phyloP scores from a whole-genome alignment of 2,113 vertebrate species.

The Mormyrus lacerda region DNA sequence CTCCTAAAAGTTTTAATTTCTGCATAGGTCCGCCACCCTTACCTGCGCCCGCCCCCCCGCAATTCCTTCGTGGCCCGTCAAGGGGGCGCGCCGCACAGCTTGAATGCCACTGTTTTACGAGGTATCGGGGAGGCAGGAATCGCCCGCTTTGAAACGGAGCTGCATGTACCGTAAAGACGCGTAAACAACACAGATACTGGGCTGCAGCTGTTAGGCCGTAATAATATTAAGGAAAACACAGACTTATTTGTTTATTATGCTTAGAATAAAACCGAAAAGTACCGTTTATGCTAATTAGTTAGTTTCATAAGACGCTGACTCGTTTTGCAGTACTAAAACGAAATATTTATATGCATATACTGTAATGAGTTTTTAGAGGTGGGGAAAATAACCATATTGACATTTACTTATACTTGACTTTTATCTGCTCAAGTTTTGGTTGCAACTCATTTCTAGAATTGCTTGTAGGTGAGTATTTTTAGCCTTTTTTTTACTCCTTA shows the following conservation, averaged over 20 bases:
- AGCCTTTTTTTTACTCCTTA: background rate
- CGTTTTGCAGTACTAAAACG: background rate
- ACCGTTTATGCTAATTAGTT: background rate
- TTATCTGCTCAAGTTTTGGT: background rate
- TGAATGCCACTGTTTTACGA: background rate
- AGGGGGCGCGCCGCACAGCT: background rate
- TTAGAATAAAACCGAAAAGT: background rate
- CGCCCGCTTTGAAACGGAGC: background rate
- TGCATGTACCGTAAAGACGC: background rate
- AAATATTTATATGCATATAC: background rate
- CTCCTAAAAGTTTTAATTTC: background rate
- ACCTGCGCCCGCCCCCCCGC: background rate
- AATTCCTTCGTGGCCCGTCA: background rate
- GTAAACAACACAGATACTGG: background rate
- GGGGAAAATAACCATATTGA: background rate
- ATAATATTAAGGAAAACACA: background rate
- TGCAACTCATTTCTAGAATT: background rate
- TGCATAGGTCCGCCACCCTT: background rate
- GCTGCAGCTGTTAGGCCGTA: background rate
- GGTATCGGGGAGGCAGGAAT: background rate
- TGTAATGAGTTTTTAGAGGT: background rate
- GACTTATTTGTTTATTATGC: background rate
- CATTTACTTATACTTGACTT: background rate
- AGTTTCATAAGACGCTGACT: background rate
- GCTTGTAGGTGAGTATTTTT: background rate